Evolutionary conservation across 2,113 vertebrate genomes (phyloP), one percentile per base, ranked within the genome.

Genomic region (Prolemur simus): DNA sequence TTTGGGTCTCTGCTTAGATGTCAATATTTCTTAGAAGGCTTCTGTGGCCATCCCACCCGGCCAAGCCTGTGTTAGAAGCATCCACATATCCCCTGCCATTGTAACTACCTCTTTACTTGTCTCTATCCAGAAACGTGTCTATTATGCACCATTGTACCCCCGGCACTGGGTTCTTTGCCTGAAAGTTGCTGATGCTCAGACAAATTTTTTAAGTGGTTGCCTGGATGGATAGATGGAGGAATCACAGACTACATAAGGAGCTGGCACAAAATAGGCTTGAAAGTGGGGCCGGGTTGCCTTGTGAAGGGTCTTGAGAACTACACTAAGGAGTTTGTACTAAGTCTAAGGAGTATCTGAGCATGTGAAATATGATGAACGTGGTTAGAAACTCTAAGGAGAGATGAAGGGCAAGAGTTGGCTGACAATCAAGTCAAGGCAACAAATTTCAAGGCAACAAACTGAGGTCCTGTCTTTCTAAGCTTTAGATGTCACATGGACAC

Each of bases 31-130:
- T 27, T 64, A 10, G 20, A 66, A 63, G 21, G 7, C 18, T 1
- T 54, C 23, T 37, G 25, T 37, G 47, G 9, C 39, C 84, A 37
- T 37, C 42, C 7, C 8, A 58, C 6, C 0, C 32, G 9, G 54
- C 13, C 20, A 66, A 2, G 17, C 54, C 27, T n/a, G 5, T 4
- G 25, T 23, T 60, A 34, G 23, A 39, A 14, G n/a, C 8, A 8
- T 58, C 11, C 14, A 32, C 7, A 6, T 23, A 3, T 1, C 1
- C 3, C 20, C 13, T 52, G 11, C 17, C 12, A 1, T 8, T 39
- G 6, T 69, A n/a, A 3, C 45, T 15, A 9, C 21, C 7, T 60
- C 21, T 69, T 25, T 10, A 27, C 32, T 45, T 52, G 0, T 82
- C 34, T 84, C 27, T 74, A 0, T 45, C 47, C 56, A 5, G 32